Evolutionary conservation across 2,888 invertebrate genomes (phyloP).

Genomic region (Aphidius colemani): DNA sequence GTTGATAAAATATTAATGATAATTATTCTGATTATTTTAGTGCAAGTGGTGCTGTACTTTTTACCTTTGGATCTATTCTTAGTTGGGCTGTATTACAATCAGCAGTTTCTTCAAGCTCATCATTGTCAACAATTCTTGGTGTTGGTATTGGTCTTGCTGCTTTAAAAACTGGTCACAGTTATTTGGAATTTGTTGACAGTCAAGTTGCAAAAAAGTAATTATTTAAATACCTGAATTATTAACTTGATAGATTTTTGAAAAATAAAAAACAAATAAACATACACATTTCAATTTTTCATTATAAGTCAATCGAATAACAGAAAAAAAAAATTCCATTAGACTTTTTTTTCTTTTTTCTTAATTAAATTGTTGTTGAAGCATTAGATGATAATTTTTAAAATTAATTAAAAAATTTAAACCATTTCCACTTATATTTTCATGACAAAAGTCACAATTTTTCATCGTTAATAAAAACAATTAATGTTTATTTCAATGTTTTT

Average conservation of each 20-base stretch:
- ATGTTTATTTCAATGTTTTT: no score
- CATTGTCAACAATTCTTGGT: slow-evolving; percentile 71
- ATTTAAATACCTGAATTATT: background rate
- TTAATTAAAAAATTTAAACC: no score
- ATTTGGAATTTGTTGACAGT: slow-evolving; percentile 68
- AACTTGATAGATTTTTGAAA: slow-evolving; percentile 10
- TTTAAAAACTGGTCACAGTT: slow-evolving; percentile 68
- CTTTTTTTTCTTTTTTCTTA: no score
- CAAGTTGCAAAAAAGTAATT: slow-evolving; percentile 63
- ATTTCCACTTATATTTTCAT: no score
- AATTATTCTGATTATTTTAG: slow-evolving; percentile 52
- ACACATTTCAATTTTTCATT: background rate
- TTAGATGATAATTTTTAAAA: no score
- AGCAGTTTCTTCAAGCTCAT: slow-evolving; percentile 68
- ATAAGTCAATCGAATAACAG: background rate
- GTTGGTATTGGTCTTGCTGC: slow-evolving; percentile 72
- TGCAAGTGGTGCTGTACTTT: slow-evolving; percentile 74
- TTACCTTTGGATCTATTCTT: slow-evolving; percentile 88
- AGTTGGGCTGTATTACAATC: slow-evolving; percentile 86
- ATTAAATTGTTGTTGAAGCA: no score
- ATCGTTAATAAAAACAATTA: no score
- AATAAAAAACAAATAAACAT: background rate
- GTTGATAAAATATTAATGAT: slow-evolving; percentile 12
- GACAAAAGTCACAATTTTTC: no score
- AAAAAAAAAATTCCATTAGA: background rate